phyloP scores from a whole-genome alignment of 2,888 invertebrate genomes.

The Leptopilina myrica region DNA sequence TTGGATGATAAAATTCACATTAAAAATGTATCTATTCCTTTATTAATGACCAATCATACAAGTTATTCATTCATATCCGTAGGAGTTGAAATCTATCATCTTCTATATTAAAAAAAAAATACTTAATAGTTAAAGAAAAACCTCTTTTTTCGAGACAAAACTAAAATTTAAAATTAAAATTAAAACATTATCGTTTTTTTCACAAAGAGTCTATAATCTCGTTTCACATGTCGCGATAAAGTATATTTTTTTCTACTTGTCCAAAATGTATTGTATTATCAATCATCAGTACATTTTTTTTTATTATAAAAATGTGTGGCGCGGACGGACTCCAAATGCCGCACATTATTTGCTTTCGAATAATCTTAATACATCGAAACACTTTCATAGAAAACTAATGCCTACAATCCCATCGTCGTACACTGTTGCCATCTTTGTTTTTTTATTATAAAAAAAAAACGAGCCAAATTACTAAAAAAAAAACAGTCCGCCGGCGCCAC shows the following conservation, averaged over 20 bases:
- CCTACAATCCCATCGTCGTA: constrained; percentile 60
- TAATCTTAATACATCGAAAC: constrained; percentile 37
- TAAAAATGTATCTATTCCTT: constrained; percentile 65
- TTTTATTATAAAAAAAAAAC: constrained; percentile 34
- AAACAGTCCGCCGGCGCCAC: constrained; percentile 61
- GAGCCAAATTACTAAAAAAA: constrained; percentile 7
- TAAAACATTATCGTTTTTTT: constrained; percentile 63
- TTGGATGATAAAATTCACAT: constrained; percentile 16
- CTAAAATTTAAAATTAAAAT: constrained; percentile 64
- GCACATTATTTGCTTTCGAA: constrained; percentile 56
- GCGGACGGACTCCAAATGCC: constrained; percentile 62
- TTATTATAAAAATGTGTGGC: constrained; percentile 57
- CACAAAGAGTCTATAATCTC: constrained; percentile 21
- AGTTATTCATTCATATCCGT: constrained; percentile 64
- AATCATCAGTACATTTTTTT: constrained; percentile 48
- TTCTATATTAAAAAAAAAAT: constrained; percentile 55
- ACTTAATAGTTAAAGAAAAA: constrained; percentile 50
- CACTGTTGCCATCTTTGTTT: constrained; percentile 17
- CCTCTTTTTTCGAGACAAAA: constrained; percentile 48
- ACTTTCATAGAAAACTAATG: constrained; percentile 53
- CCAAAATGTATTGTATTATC: constrained; percentile 40
- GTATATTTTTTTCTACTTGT: constrained; percentile 55
- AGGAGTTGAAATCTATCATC: constrained; percentile 51
- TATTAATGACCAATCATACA: constrained; percentile 69
- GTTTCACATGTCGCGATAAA: constrained; percentile 53